Conservation (phyloP, 2,113 vertebrate species). For the Peromyscus polionotus region DNA sequence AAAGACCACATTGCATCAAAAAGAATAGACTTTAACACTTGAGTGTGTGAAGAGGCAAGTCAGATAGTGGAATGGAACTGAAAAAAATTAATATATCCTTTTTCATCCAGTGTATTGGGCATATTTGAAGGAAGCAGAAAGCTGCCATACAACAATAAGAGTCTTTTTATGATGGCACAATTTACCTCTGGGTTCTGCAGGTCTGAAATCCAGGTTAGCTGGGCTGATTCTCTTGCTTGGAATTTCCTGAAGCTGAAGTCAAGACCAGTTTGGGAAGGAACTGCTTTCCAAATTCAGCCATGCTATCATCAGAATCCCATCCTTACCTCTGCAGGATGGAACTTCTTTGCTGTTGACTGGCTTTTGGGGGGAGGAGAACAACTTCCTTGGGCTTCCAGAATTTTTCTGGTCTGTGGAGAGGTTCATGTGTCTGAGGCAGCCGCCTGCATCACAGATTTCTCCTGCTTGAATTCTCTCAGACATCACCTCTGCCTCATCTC, state of each 20-base stretch:
- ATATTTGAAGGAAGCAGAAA: not conserved
- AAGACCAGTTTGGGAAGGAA: not conserved
- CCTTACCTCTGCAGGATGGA: not conserved
- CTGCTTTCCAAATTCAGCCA: not conserved
- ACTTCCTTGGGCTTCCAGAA: not conserved
- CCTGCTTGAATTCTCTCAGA: not conserved
- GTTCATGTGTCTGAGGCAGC: not conserved
- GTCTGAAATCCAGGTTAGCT: too few species aligned
- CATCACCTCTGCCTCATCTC: not conserved
- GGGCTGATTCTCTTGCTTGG: not conserved
- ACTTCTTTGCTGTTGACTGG: not conserved
- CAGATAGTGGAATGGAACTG: not conserved
- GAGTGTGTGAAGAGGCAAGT: not conserved
- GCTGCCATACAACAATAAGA: not conserved
- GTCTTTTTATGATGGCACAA: not conserved
- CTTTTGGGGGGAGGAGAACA: fast-evolving
- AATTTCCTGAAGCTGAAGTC: not conserved
- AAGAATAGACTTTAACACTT: not conserved
- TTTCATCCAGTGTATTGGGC: not conserved
- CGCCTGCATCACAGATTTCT: not conserved
- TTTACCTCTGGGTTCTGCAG: not conserved
- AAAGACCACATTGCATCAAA: not conserved
- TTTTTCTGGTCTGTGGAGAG: not conserved
- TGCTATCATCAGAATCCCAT: not conserved
- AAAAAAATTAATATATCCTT: not conserved